Conservation (phyloP, 2,113 vertebrate species). For the Sylvilagus bachmani region DNA sequence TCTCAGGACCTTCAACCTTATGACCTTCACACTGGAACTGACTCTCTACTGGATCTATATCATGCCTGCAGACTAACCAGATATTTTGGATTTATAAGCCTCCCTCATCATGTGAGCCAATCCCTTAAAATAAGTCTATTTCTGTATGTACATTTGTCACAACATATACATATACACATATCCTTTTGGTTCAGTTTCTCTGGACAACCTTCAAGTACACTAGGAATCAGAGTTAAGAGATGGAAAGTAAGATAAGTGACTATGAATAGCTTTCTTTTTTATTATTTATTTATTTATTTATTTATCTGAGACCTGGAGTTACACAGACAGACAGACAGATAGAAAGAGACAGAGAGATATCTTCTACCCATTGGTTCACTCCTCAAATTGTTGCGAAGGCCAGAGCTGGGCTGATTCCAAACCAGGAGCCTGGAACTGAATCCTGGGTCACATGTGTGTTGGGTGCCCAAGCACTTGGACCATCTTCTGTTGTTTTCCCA, state of each 20-base stretch:
- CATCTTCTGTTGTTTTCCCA: too few species aligned
- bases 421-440: too few species aligned
- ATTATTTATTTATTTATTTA: too few species aligned
- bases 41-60: neutral
- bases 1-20: neutral
- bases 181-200: neutral
- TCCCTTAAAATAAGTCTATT: neutral
- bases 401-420: too few species aligned
- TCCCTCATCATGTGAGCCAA: neutral
- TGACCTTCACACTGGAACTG: neutral
- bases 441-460: too few species aligned
- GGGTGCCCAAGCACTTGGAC: too few species aligned
- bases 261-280: too few species aligned
- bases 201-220: neutral
- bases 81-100: neutral
- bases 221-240: neutral
- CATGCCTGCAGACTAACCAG: neutral
- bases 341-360: too few species aligned
- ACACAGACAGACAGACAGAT: too few species aligned
- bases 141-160: neutral
- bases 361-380: too few species aligned
- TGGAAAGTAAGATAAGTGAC: neutral
- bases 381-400: too few species aligned
- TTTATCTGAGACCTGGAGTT: too few species aligned
- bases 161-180: neutral